These are phyloP conservation scores for Centroberyx gerrardi DNA, from an alignment of 2,797 vertebrate genomes.

Conservation along the genomic window DNA sequence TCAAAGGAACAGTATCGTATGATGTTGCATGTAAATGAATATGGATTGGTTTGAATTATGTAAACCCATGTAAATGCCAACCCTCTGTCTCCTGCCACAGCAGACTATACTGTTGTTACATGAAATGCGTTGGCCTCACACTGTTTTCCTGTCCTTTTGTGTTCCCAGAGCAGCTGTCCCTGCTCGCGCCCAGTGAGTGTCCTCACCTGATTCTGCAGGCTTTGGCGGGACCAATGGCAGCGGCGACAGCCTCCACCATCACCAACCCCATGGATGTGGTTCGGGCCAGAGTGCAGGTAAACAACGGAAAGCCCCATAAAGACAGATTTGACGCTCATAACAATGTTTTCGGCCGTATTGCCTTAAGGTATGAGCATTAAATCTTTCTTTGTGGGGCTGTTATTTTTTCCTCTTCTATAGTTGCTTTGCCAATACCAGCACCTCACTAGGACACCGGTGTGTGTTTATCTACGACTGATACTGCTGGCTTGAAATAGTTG, in stretches of 20 bases:
- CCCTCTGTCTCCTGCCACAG: background rate
- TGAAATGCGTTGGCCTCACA: background rate
- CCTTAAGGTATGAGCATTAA: too few species aligned
- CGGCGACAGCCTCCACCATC: conserved; percentile 94
- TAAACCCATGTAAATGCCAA: background rate
- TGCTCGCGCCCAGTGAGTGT: conserved; percentile 92
- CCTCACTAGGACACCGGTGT: too few species aligned
- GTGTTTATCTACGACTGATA: too few species aligned
- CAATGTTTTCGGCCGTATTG: too few species aligned
- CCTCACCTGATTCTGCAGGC: conserved; percentile 96
- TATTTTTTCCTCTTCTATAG: too few species aligned
- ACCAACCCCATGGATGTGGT: conserved; percentile 99
- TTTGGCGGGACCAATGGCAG: conserved; percentile 94
- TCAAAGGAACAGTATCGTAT: background rate
- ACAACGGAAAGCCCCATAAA: background rate
- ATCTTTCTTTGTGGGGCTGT: too few species aligned
- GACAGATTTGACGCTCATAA: too few species aligned
- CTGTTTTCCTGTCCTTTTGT: conserved; percentile 23
- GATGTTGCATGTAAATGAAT: background rate
- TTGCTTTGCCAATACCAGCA: too few species aligned
- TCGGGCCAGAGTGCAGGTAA: conserved; percentile 95
- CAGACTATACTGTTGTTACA: background rate
- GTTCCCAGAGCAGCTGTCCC: conserved; percentile 91
- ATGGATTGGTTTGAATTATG: background rate
- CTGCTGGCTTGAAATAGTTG: too few species aligned